Evolutionary conservation across 1,140 invertebrate genomes (phyloP).

Genomic region (Lordiphosa stackelbergi): DNA sequence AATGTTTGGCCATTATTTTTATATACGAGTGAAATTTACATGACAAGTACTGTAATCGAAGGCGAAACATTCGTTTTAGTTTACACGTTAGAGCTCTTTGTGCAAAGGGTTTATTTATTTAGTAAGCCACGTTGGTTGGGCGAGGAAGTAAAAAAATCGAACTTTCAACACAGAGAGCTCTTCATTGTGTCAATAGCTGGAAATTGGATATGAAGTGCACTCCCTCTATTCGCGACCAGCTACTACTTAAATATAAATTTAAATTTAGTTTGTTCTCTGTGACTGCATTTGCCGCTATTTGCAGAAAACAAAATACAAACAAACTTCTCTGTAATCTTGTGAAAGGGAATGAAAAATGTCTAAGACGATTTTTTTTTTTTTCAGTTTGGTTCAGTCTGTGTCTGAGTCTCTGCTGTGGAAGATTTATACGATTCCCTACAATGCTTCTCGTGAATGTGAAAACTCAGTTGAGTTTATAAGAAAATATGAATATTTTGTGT

Average conservation of each 20-base stretch:
- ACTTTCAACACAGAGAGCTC: constrained; percentile 24
- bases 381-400: constrained; percentile 18
- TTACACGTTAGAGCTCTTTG: constrained; percentile 21
- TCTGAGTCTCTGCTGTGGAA: constrained; percentile 26
- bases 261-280: constrained; percentile 34
- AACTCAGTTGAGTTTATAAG: constrained; percentile 17
- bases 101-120: constrained; percentile 23
- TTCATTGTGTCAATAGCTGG: constrained; percentile 51
- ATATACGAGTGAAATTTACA: no score
- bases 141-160: not conserved
- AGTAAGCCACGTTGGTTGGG: constrained; percentile 14
- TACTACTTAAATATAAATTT: constrained; percentile 10
- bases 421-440: constrained; percentile 37
- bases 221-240: constrained; percentile 12
- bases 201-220: constrained; percentile 48
- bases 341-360: constrained; percentile 31
- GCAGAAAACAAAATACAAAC: constrained; percentile 13
- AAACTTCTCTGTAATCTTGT: constrained; percentile 21
- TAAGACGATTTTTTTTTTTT: constrained; percentile 49
- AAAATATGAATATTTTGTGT: constrained; percentile 46
- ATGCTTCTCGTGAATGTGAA: constrained; percentile 22
- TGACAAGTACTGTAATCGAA: no score
- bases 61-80: constrained; percentile 9
- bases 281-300: not conserved
- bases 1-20: no score